Percentiles rank a stretch among this genome's conserved stretches.
Conservation (phyloP, 2,797 vertebrate species). For the Pogoniulus pusillus region DNA sequence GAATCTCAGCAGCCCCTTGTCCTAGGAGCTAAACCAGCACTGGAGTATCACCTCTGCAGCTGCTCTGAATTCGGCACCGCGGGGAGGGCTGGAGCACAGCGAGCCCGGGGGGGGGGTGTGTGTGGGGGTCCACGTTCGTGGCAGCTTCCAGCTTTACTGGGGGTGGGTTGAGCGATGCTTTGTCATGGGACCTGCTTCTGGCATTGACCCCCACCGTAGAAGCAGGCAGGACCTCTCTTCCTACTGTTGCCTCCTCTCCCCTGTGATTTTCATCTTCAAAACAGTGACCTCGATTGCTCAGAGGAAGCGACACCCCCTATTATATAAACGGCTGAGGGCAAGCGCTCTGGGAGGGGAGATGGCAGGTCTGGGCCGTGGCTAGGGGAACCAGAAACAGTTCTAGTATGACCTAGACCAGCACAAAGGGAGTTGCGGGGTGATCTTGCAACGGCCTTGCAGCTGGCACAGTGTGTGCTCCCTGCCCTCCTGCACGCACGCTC, state of each 20-base stretch:
- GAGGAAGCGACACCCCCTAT: not conserved
- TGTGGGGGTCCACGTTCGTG: accelerated
- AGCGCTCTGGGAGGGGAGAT: not conserved
- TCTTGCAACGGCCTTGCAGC: not conserved
- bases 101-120: not conserved
- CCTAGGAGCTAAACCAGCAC: not conserved
- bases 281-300: constrained; percentile 11
- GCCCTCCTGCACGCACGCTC: not conserved
- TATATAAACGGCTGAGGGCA: not conserved
- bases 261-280: not conserved
- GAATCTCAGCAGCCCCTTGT: not conserved
- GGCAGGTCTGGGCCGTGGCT: not conserved
- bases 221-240: not conserved
- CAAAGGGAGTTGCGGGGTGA: not conserved
- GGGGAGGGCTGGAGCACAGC: not conserved
- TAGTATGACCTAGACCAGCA: accelerated
- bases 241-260: not conserved
- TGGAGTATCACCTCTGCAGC: accelerated
- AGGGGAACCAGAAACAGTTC: not conserved
- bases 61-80: not conserved
- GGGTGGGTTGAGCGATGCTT: not conserved
- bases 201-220: not conserved
- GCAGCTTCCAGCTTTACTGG: not conserved
- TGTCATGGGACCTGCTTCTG: not conserved
- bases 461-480: not conserved